Conservation (phyloP, 2,888 invertebrate genomes). For the Incurvaria masculella region DNA sequence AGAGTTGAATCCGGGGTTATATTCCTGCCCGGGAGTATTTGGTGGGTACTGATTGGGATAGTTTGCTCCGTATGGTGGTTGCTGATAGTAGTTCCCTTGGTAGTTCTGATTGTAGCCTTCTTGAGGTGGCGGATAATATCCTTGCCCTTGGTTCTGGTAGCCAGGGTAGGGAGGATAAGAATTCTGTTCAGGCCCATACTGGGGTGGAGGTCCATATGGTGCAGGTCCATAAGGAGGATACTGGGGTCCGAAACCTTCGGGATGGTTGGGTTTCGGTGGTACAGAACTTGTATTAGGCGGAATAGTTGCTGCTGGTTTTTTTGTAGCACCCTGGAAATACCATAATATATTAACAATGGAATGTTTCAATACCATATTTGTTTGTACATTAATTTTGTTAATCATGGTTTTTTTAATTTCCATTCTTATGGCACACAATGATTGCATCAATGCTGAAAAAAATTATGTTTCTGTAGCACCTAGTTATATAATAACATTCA, state of each 20-base stretch:
- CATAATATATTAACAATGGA: background rate
- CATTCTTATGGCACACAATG: no score
- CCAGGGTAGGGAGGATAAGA: conserved; percentile 42
- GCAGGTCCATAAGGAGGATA: conserved; percentile 34
- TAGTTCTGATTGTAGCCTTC: conserved; percentile 41
- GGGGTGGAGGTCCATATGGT: conserved; percentile 28
- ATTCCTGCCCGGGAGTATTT: conserved; percentile 25
- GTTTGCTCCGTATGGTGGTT: conserved; percentile 34
- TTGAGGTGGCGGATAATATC: conserved; percentile 47
- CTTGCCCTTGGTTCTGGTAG: conserved; percentile 35
- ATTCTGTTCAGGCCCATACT: conserved; percentile 34
- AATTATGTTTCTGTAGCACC: no score
- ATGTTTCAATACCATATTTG: background rate
- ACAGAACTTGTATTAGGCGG: conserved; percentile 41
- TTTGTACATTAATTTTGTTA: no score
- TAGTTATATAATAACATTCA: no score
- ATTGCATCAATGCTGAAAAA: no score
- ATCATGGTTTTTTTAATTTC: no score
- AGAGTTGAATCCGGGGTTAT: conserved; percentile 29
- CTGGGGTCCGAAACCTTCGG: conserved; percentile 26
- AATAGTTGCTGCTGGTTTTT: conserved; percentile 52
- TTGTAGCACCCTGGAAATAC: conserved; percentile 32
- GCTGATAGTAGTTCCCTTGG: conserved; percentile 38
- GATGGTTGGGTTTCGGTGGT: conserved; percentile 19
- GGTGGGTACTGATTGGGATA: conserved; percentile 45